A percentile compares a stretch with the other conserved stretches of the same genome.
phyloP scores from a whole-genome alignment of 2,113 vertebrate genomes.

The Coregonus clupeaformis region DNA sequence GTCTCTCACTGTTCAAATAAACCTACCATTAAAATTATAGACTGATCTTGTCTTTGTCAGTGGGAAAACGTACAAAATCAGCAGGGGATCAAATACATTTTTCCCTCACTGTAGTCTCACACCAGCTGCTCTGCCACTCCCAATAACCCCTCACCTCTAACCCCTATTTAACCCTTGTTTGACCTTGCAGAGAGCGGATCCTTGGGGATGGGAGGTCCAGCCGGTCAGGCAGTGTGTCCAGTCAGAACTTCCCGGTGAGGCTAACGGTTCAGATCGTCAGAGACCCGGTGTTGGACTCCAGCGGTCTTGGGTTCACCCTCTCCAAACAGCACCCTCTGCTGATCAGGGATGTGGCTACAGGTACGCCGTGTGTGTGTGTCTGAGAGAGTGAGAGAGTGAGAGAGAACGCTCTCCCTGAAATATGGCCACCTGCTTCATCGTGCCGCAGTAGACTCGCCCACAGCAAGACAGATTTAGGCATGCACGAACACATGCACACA shows the following conservation, averaged over 20 bases:
- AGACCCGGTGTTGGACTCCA: slow-evolving; percentile 82
- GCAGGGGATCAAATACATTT: too few species aligned
- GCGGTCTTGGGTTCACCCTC: slow-evolving; percentile 86
- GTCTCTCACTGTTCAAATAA: too few species aligned
- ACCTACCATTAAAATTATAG: too few species aligned
- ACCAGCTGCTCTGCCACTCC: neutral
- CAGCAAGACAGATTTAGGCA: slow-evolving; percentile 37
- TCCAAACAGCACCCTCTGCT: slow-evolving; percentile 84
- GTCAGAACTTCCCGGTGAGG: slow-evolving; percentile 75
- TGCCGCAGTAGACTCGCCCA: slow-evolving; percentile 24
- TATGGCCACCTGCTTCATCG: slow-evolving; percentile 48
- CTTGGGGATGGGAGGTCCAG: slow-evolving; percentile 73
- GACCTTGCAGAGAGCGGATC: slow-evolving; percentile 75
- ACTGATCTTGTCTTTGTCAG: too few species aligned
- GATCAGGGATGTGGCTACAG: slow-evolving; percentile 85
- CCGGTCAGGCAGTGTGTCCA: slow-evolving; percentile 68
- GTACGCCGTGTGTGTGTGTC: slow-evolving; percentile 62
- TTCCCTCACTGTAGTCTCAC: too few species aligned
- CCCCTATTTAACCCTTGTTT: slow-evolving; percentile 16
- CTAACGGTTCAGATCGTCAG: slow-evolving; percentile 83
- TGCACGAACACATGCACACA: neutral
- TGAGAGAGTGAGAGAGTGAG: slow-evolving; percentile 18
- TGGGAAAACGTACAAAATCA: too few species aligned
- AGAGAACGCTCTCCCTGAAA: slow-evolving; percentile 25
- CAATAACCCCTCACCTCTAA: neutral